Base-by-base conservation (phyloP, 2,888 invertebrate species). In the Lithophane ornitopus region DNA sequence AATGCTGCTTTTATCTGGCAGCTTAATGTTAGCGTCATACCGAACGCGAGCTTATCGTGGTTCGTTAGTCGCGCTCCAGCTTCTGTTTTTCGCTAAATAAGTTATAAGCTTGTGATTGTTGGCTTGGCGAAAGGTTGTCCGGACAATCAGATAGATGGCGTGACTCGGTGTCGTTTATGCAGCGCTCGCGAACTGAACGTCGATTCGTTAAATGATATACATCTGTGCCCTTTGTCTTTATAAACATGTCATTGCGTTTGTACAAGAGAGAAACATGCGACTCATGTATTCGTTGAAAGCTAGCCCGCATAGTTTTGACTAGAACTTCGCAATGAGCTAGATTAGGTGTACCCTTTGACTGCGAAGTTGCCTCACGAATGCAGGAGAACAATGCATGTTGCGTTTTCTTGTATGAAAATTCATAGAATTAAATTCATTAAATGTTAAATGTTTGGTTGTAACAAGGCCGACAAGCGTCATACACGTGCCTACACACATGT, bases 171-270 rank as follows among this genome's bases (percentile, higher is more conserved):
- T 95, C 96, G 94, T 96, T 96, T 95, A 94, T 93, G 94, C 92
- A 87, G 91, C 91, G 77, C 92, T 93, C 90, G 93, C 93, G 92
- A 94, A 94, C 94, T 92, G 93, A 94, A 93, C 92, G 93, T 94
- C 95, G 95, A 95, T 96, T 95, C 95, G 95, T 95, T 96, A 95
- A 95, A 95, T 95, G 96, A 96, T 96, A 96, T 92, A 91, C 93
- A 96, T 95, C 96, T 93, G 91, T 91, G 91, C 91, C 93, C 94
- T 95, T 95, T 96, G 96, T 95, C 95, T 95, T 95, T 95, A 96
- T 95, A 95, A 95, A 95, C 94, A 95, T 94, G 94, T 96, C 95
- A 95, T 90, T 91, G 91, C 90, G 89, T 92, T 90, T 90, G 91
- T 90, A 92, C 92, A 94, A 92, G 92, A 90, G 91, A 90, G 90